Evolutionary conservation across 2,797 vertebrate genomes (phyloP).

Genomic region (Lutjanus argentimaculatus): DNA sequence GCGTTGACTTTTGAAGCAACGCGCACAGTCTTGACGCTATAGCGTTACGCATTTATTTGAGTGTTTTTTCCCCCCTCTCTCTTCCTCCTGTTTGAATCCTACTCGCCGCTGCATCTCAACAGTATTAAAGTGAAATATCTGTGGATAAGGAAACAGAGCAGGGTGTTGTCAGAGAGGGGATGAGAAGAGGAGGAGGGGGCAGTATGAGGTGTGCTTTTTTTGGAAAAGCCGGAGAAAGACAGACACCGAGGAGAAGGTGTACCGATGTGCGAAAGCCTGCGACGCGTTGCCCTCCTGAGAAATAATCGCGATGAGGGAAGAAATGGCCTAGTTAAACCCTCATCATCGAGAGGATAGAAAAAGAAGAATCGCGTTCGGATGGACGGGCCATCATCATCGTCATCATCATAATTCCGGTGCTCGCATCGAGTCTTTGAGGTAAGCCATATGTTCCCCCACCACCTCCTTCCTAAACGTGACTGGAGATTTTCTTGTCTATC

Average conservation of each 20-base stretch:
- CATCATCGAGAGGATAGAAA: constrained; percentile 56
- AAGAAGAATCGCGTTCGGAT: constrained; percentile 65
- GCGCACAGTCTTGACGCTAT: constrained; percentile 72
- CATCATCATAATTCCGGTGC: constrained; percentile 66
- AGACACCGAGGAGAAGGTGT: constrained; percentile 83
- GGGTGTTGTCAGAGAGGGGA: constrained; percentile 83
- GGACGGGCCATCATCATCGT: constrained; percentile 69
- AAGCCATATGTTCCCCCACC: constrained; percentile 70
- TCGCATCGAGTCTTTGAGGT: constrained; percentile 75
- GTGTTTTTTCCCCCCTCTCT: background rate
- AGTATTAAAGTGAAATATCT: constrained; percentile 77
- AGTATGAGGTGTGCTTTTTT: constrained; percentile 85
- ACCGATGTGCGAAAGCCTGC: constrained; percentile 80
- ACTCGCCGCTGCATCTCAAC: constrained; percentile 62
- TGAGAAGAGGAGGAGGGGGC: constrained; percentile 76
- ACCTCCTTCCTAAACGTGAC: constrained; percentile 60
- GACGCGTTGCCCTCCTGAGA: constrained; percentile 81
- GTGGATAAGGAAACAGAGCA: constrained; percentile 72
- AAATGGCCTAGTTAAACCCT: constrained; percentile 80
- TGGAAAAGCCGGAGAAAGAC: constrained; percentile 83
- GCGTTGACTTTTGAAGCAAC: constrained; percentile 80
- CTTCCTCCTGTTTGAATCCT: constrained; percentile 57
- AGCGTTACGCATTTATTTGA: constrained; percentile 78
- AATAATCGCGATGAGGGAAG: constrained; percentile 77
- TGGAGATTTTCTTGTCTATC: constrained; percentile 54